Evolutionary conservation across 2,113 vertebrate species (phyloP), one percentile per base, ranked within the genome.

Genomic region (Gasterosteus aculeatus): DNA sequence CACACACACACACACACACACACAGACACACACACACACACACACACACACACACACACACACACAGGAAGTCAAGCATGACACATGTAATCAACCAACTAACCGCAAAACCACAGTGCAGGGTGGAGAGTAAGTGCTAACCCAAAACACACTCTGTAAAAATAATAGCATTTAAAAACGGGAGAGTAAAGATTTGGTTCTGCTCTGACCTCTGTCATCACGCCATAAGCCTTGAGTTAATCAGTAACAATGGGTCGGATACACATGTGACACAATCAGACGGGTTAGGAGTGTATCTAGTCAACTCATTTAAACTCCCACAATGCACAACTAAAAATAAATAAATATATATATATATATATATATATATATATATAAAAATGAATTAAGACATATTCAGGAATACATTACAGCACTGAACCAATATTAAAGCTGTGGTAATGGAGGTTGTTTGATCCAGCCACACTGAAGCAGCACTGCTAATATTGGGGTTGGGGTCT

Each of bases 391-490:
- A 67, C 54, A 67, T 33, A 76, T 44, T 60, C 26, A 75, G 38
- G 19, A 75, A 42, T 64, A 47, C 7, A 49, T 58, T 54, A 64
- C 16, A 85, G 61, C 19, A n/a, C n/a, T 64, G 33, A 85, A 83
- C 46, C 22, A 69, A 82, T 60, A 78, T 64, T 68, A 69, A 67
- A 81, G 53, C 71, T 57, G 80, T 83, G 77, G 76, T 72, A 78
- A 87, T 90, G 85, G 68, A 84, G 66, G 77, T 73, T 80, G 93
- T 88, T 88, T 85, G 92, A 88, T 92, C 95, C 95, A 85, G 93
- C 94, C 95, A 97, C 96, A 92, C 95, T 99, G 94, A 96, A 99
- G 97, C 98, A 99, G 98, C 97, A 99, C 97, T 97, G 95, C 92
- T 82, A 99, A 99, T 98, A 99, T 97, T 98, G 98, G 97, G 95